phyloP scores from a whole-genome alignment of 2,113 vertebrate species.

The Dasypus novemcinctus region DNA sequence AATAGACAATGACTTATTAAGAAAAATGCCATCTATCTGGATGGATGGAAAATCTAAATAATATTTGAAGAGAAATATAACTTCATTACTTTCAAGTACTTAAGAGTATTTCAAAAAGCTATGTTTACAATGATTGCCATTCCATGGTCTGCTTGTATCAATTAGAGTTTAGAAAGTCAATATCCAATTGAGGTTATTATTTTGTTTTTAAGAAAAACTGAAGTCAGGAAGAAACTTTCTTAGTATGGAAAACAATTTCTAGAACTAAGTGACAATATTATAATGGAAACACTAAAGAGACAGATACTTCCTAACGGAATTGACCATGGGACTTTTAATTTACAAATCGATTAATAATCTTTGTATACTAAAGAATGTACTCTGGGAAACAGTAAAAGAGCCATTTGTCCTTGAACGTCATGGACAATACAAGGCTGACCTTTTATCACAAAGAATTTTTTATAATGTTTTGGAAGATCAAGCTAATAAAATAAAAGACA shows the following conservation, averaged over 20 bases:
- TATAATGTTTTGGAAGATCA: neutral
- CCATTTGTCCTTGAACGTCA: neutral
- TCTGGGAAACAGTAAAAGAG: neutral
- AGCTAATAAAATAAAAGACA: neutral
- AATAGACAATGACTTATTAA: slow-evolving; percentile 16
- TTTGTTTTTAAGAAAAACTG: slow-evolving; percentile 11
- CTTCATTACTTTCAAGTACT: neutral
- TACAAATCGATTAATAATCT: neutral
- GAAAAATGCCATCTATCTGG: neutral
- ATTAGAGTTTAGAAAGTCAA: neutral
- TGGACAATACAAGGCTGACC: neutral
- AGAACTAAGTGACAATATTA: neutral
- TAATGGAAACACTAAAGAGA: neutral
- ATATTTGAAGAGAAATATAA: slow-evolving; percentile 15
- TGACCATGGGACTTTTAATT: neutral
- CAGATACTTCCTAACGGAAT: neutral
- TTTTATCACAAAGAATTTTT: neutral
- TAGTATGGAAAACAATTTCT: neutral
- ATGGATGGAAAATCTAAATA: slow-evolving; percentile 26
- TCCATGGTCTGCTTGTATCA: neutral
- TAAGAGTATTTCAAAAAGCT: slow-evolving; percentile 28
- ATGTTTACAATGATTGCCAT: neutral
- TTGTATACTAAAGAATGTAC: neutral
- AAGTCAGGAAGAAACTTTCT: slow-evolving; percentile 2
- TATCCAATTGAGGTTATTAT: neutral